These are phyloP conservation scores for Bucorvus abyssinicus DNA, from an alignment of 2,797 vertebrate genomes.

Conservation along the genomic window DNA sequence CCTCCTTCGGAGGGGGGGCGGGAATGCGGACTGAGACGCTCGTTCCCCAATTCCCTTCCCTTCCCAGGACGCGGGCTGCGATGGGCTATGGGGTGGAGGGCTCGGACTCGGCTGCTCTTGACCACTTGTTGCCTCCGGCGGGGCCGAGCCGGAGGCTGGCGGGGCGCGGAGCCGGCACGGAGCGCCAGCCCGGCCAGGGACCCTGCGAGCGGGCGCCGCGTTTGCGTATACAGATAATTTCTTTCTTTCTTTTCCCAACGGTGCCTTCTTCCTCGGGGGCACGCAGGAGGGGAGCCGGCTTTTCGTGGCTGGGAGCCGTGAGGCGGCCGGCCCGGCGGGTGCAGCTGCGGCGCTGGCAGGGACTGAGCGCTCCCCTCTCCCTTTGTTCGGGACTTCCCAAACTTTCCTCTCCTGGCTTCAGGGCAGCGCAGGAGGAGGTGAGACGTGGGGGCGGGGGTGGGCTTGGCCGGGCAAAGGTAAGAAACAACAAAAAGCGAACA, in stretches of 20 bases:
- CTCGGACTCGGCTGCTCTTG: background rate
- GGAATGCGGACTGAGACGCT: background rate
- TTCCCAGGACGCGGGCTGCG: background rate
- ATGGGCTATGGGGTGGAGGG: background rate
- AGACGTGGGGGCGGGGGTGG: background rate
- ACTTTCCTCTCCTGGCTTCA: conserved; percentile 63
- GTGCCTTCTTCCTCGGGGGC: background rate
- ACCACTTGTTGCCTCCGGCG: conserved; percentile 75
- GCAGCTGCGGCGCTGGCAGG: background rate
- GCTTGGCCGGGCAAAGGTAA: background rate
- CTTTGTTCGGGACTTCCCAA: conserved; percentile 66
- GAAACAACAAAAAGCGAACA: background rate
- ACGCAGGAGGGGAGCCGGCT: background rate
- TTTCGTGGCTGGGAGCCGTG: background rate
- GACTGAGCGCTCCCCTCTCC: background rate
- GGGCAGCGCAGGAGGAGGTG: conserved; percentile 39
- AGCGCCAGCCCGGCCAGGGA: background rate
- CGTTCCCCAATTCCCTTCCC: background rate
- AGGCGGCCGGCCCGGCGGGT: background rate
- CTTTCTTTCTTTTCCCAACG: background rate
- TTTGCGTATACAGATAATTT: background rate
- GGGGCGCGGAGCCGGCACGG: background rate
- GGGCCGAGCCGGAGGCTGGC: background rate
- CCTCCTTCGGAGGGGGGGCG: background rate
- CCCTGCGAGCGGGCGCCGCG: background rate